These are phyloP conservation scores for Micrasema minimum DNA, from an alignment of 1,140 invertebrate genomes.

Conservation along the genomic window DNA sequence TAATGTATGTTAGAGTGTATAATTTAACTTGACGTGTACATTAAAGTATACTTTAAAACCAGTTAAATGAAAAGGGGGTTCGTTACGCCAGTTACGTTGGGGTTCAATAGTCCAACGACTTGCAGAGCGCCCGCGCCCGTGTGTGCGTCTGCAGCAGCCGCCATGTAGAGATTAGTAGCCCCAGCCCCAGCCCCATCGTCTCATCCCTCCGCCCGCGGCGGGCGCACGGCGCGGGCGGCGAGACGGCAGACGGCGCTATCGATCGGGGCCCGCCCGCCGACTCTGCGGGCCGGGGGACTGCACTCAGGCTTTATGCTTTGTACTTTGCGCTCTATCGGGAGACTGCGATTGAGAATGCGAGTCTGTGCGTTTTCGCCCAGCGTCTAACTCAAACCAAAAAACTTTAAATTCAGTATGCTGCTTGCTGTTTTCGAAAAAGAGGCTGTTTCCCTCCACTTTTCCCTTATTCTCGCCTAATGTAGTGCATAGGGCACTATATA, in stretches of 20 bases:
- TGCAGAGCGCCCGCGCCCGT: not conserved
- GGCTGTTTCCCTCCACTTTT: not conserved
- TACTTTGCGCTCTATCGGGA: not conserved
- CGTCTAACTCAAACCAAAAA: not conserved
- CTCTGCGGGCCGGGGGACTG: not conserved
- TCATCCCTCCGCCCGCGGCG: not conserved
- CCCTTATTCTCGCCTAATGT: not conserved
- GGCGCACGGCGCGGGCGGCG: slow-evolving; percentile 14
- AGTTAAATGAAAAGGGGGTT: no score
- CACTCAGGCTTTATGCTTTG: not conserved
- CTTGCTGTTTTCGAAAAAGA: not conserved
- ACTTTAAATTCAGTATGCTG: not conserved
- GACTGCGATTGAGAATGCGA: not conserved
- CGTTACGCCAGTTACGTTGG: no score
- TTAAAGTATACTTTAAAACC: no score
- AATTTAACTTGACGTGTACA: no score
- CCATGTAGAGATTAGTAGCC: not conserved
- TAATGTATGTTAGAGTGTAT: no score
- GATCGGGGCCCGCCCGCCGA: slow-evolving; percentile 48
- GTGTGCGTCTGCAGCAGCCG: not conserved
- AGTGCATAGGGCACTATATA: not conserved
- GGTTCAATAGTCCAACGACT: slow-evolving; percentile 15
- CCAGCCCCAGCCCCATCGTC: no score
- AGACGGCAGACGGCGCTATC: slow-evolving; percentile 56
- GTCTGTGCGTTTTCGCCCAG: not conserved